Evolutionary conservation across 1,140 invertebrate species (phyloP), one percentile per base, ranked within the genome.

Genomic region (Babylonia areolata): DNA sequence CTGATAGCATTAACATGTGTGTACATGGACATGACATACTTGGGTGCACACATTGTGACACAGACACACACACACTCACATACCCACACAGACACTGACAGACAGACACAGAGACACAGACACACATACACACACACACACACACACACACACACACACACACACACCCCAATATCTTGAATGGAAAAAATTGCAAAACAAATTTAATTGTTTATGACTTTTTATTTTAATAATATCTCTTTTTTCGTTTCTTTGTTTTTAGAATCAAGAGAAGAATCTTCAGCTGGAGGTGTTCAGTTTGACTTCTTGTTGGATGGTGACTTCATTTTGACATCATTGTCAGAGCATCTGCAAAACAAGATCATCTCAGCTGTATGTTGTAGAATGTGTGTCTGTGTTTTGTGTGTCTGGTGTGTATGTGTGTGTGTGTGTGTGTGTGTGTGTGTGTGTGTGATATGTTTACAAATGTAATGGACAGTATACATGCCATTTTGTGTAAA

Each of bases 301-400:
- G 98, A 99, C 94, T 98, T 99, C 92, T 93, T 99, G 81, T 96
- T 98, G 69, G 95, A 96, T 86, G 96, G 96, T 12, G 97, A 98
- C 93, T 96, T 98, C 89, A 92, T 99, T 37, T 95, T 97, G 75
- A 93, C 95, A 0, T 93, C 96, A 3, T 94, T 99, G 17, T 88
- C 91, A 64, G 81, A 93, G 85, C 90, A 93, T 86, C 85, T 95
- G 12, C 89, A 94, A 85, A 79, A 92, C 46, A 94, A 92, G 87
- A 89, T 91, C 6, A 90, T 94, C 31, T 94, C 94, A 33, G 88
- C 90, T 35, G 94, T 94, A 92, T 90, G 91, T 88, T 84, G 37
- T 11, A 37, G 39, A 40, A 17, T 46, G 39, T 28, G n/a, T 37
- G 28, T 64, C 35, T 31, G 15, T 37, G 69, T 42, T n/a, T n/a